phyloP scores from a whole-genome alignment of 64 coral and sea anemone genomes.

The Platygyra sinensis region DNA sequence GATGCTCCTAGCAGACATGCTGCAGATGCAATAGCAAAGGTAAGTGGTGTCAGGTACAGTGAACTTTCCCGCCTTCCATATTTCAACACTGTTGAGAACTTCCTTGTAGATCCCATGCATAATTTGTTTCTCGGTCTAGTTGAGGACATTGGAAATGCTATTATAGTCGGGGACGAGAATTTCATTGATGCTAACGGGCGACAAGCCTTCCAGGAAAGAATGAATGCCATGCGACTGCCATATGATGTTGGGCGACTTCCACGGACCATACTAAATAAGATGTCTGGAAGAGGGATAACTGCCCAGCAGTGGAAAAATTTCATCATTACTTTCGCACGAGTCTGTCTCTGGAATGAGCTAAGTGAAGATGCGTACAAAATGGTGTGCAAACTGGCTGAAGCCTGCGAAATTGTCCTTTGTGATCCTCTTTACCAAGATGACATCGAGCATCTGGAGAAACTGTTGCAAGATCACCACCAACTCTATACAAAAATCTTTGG shows the following conservation, averaged over 20 bases:
- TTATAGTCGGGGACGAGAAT: neutral
- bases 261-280: neutral
- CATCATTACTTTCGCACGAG: constrained; percentile 19
- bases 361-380: constrained; percentile 11
- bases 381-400: constrained; percentile 14
- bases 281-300: constrained; percentile 25
- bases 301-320: constrained; percentile 33
- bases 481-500: constrained; percentile 18
- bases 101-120: constrained; percentile 41
- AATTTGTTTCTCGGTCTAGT: constrained; percentile 39
- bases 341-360: constrained; percentile 8
- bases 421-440: neutral
- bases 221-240: constrained; percentile 9
- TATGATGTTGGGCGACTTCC: constrained; percentile 40
- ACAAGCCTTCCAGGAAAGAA: neutral
- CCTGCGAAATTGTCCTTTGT: neutral
- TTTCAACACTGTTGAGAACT: constrained; percentile 33
- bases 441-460: neutral
- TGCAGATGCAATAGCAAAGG: constrained; percentile 18
- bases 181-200: neutral
- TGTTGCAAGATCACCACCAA: constrained; percentile 10
- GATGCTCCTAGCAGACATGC: neutral
- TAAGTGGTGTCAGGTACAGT: constrained; percentile 29
- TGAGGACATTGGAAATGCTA: constrained; percentile 17
- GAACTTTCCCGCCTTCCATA: constrained; percentile 26